Evolutionary conservation across 2,888 invertebrate species (phyloP).

Genomic region (Linnaemya vulpina): DNA sequence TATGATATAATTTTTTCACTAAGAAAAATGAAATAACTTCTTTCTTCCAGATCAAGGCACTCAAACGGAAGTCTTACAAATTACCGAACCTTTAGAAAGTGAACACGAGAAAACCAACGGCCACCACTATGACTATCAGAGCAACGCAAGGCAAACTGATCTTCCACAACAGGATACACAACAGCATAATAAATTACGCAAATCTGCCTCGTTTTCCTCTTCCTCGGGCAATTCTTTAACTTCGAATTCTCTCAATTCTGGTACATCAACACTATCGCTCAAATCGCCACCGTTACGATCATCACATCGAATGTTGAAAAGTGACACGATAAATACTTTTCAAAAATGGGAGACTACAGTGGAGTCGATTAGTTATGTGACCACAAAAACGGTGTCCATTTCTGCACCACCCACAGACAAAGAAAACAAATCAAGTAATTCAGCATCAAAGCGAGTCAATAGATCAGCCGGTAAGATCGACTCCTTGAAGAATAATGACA

Average conservation of each 20-base stretch:
- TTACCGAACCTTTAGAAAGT: constrained; percentile 76
- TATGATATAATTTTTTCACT: too few relatives aligned
- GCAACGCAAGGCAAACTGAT: constrained; percentile 39
- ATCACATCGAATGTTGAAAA: constrained; percentile 77
- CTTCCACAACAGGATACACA: background rate
- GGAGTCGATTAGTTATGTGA: constrained; percentile 82
- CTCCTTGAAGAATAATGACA: background rate
- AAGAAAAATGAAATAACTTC: background rate
- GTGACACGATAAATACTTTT: constrained; percentile 81
- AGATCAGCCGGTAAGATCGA: constrained; percentile 18
- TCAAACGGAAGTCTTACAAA: constrained; percentile 78
- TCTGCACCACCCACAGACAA: constrained; percentile 60
- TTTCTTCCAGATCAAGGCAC: constrained; percentile 78
- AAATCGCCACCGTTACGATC: constrained; percentile 75
- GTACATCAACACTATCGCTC: constrained; percentile 77
- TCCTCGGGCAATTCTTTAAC: constrained; percentile 74
- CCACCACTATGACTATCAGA: constrained; percentile 48
- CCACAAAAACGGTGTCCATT: constrained; percentile 79
- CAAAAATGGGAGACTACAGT: constrained; percentile 83
- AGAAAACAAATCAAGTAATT: constrained; percentile 25
- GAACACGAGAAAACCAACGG: constrained; percentile 43
- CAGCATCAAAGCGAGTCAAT: constrained; percentile 17
- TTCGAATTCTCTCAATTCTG: constrained; percentile 76
- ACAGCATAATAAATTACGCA: constrained; percentile 75
- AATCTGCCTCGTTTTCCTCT: constrained; percentile 79